Evolutionary conservation across 2,797 vertebrate genomes (phyloP).

Genomic region (Pristis pectinata): DNA sequence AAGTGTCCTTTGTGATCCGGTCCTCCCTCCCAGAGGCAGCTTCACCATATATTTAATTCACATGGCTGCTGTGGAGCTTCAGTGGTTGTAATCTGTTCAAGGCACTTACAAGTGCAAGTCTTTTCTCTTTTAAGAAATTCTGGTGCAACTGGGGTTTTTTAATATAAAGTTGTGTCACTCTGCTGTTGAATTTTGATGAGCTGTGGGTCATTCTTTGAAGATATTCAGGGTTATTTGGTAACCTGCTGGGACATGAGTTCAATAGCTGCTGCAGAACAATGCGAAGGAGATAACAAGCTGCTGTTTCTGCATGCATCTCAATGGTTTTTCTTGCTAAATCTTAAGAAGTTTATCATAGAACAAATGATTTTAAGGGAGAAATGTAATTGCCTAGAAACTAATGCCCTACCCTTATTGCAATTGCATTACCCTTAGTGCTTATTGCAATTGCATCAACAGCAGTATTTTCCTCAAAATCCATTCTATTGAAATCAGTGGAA

Average conservation of each 20-base stretch:
- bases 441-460: too few species aligned
- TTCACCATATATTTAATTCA: neutral
- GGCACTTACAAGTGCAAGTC: neutral
- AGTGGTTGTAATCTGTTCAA: neutral
- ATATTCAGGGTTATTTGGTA: neutral
- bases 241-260: neutral
- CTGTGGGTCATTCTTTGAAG: neutral
- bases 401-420: too few species aligned
- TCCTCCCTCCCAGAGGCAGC: neutral
- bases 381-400: neutral
- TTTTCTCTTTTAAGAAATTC: neutral
- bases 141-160: neutral
- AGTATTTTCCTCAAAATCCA: too few species aligned
- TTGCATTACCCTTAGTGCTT: too few species aligned
- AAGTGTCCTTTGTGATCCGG: neutral
- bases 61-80: neutral
- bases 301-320: neutral
- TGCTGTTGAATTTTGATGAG: neutral
- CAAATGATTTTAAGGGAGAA: neutral
- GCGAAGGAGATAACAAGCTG: neutral
- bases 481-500: too few species aligned
- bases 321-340: neutral
- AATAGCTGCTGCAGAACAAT: neutral
- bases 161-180: neutral
- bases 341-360: neutral